phyloP scores from a whole-genome alignment of 2,888 invertebrate species.

The Synergus laeviventris region DNA sequence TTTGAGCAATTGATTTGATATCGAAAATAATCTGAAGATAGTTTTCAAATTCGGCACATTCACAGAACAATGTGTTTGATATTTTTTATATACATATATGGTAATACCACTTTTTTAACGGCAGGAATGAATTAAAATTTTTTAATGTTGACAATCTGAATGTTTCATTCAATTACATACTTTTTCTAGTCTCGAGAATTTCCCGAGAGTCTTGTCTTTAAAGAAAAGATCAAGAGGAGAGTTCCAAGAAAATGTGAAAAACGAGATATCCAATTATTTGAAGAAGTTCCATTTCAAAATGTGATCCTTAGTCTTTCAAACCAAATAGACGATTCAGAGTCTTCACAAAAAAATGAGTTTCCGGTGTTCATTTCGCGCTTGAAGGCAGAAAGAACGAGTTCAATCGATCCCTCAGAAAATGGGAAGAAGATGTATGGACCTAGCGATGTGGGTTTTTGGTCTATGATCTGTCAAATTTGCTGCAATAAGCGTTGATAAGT shows the following conservation, averaged over 20 bases:
- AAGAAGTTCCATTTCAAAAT: slow-evolving; percentile 38
- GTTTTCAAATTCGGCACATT: too few relatives aligned
- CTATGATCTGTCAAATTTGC: slow-evolving; percentile 28
- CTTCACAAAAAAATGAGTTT: slow-evolving; percentile 34
- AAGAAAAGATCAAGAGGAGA: slow-evolving; percentile 20
- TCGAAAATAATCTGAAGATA: too few relatives aligned
- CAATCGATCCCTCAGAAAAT: slow-evolving; percentile 36
- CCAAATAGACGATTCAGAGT: slow-evolving; percentile 36
- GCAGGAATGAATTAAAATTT: too few relatives aligned
- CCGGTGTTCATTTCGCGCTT: slow-evolving; percentile 40
- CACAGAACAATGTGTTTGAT: too few relatives aligned
- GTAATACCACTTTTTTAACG: too few relatives aligned
- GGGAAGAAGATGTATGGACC: slow-evolving; percentile 34
- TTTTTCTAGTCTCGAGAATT: background rate
- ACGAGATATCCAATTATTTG: slow-evolving; percentile 37
- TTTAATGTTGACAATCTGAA: too few relatives aligned
- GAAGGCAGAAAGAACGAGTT: slow-evolving; percentile 37
- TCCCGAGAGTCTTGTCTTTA: background rate
- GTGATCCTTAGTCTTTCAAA: slow-evolving; percentile 38
- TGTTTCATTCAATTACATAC: background rate
- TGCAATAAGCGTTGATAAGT: background rate
- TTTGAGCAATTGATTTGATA: too few relatives aligned
- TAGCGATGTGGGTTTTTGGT: slow-evolving; percentile 17
- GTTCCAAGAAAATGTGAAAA: slow-evolving; percentile 7
- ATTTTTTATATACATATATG: too few relatives aligned